phyloP scores from a whole-genome alignment of 2,888 invertebrate genomes.

The Embidobia sp. region DNA sequence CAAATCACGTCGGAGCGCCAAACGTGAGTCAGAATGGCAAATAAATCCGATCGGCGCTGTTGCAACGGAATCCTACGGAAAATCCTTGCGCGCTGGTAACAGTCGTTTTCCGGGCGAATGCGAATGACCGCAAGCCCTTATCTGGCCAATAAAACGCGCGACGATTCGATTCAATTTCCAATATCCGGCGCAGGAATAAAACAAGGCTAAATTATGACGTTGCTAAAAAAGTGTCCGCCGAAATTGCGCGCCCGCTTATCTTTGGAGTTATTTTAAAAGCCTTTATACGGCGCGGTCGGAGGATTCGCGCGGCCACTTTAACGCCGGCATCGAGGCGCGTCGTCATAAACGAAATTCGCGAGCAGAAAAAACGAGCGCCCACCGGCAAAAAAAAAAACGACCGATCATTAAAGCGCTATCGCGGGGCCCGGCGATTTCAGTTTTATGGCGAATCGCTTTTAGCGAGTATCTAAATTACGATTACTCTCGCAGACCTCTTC shows the following conservation, averaged over 20 bases:
- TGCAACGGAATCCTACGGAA: conserved; percentile 28
- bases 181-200: conserved; percentile 52
- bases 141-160: conserved; percentile 53
- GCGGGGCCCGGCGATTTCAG: conserved; percentile 69
- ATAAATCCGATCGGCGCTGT: conserved; percentile 17
- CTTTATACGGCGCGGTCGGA: conserved; percentile 17
- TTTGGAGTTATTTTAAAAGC: conserved; percentile 51
- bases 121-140: conserved; percentile 58
- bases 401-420: conserved; percentile 75
- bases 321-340: conserved; percentile 38
- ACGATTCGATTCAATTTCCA: conserved; percentile 60
- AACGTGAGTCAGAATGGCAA: conserved; percentile 10
- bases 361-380: conserved; percentile 36
- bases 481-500: conserved; percentile 66
- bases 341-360: conserved; percentile 61
- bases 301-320: conserved; percentile 50
- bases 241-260: conserved; percentile 55
- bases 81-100: conserved; percentile 48
- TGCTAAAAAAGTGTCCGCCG: conserved; percentile 39
- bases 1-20: no score
- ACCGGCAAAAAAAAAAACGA: conserved; percentile 31
- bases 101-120: conserved; percentile 46
- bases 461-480: conserved; percentile 79
- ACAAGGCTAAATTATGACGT: conserved; percentile 33
- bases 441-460: conserved; percentile 79